Evolutionary conservation across 2,113 vertebrate species (phyloP), one percentile per base, ranked within the genome.

Genomic region (Oreocharis arfaki): DNA sequence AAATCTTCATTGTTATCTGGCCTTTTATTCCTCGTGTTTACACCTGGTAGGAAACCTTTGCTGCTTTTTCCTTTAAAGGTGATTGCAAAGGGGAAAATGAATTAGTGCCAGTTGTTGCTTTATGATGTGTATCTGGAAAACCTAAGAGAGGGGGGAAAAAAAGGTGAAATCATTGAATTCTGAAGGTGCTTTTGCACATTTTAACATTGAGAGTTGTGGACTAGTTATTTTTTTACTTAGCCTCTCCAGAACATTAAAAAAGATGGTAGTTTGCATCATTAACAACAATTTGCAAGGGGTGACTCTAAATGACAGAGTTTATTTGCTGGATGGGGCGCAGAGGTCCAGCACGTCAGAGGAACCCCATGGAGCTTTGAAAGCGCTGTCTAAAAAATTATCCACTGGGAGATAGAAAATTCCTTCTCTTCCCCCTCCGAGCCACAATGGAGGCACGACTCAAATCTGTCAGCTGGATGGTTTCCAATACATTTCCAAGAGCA

Each of bases 1-100:
- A 91, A 96, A 91, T 97, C 91, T 94, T 73, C 84, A 50, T 93
- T 96, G 93, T 96, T 82, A 84, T 83, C 94, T 91, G 78, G 57
- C 71, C 78, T 93, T 95, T 89, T 76, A 79, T 91, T 83, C 42
- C 59, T 87, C 37, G 0, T 85, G 53, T 63, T 95, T 85, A 83
- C 42, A 91, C 50, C 74, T 77, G 42, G 52, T 13, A 23, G 83
- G 73, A 92, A 95, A 86, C 39, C 18, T 74, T 69, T 7, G 27
- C 69, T 73, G 57, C 46, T 83, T 91, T 94, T 82, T 50, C 33
- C 59, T 89, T 80, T 89, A 87, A 74, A 95, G 84, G 50, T 82
- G 87, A 77, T 85, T 65, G 89, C 67, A 85, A 94, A 95, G 82
- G 78, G 50, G 78, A 96, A 93, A 96, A 96, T 83, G 70, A 96